Percentiles rank a stretch among this genome's conserved stretches.
Conservation (phyloP, 2,797 vertebrate species). For the Coregonus sp. region DNA sequence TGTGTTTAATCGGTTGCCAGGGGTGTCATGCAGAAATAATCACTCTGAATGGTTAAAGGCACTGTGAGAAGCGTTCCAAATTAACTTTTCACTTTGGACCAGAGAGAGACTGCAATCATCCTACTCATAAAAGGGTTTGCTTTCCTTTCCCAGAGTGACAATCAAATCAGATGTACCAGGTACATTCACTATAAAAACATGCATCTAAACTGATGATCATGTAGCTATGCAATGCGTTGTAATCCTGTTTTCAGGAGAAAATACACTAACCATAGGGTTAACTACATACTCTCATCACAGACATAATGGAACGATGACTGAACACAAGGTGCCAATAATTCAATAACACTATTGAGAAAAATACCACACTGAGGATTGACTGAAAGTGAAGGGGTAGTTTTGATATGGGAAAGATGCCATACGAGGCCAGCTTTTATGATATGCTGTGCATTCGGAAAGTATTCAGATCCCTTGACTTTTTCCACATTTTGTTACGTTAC, state of each 20-base stretch:
- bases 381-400: neutral
- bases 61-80: constrained; percentile 61
- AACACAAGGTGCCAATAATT: neutral
- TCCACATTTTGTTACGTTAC: no score
- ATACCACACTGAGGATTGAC: neutral
- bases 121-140: neutral
- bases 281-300: neutral
- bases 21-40: constrained; percentile 71
- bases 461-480: neutral
- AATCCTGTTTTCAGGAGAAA: neutral
- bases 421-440: neutral
- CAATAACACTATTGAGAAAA: neutral
- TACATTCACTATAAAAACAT: neutral
- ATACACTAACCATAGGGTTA: neutral
- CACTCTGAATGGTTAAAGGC: constrained; percentile 56
- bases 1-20: constrained; percentile 70
- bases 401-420: neutral
- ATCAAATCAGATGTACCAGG: neutral
- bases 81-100: constrained; percentile 51
- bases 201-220: neutral
- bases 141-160: neutral
- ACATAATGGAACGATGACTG: neutral
- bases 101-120: neutral
- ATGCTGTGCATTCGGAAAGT: neutral
- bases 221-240: neutral